Conservation (phyloP, 2,888 invertebrate species). For the Entomobrya multifasciata region DNA sequence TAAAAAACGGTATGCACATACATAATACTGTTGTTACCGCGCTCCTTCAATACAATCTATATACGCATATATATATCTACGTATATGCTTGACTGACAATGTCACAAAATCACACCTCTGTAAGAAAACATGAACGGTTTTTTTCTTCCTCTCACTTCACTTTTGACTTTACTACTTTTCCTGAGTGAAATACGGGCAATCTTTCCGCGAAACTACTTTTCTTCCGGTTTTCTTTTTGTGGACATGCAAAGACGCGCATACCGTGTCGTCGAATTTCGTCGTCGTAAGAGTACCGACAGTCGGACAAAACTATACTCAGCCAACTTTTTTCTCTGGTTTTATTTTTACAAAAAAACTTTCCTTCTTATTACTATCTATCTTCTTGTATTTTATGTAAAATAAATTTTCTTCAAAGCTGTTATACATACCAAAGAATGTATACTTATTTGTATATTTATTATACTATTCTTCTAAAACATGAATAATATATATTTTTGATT, state of each 20-base stretch:
- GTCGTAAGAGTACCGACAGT: constrained; percentile 66
- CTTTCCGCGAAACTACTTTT: constrained; percentile 18
- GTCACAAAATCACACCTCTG: constrained; percentile 2
- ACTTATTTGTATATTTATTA: not conserved
- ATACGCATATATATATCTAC: not conserved
- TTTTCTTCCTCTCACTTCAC: constrained; percentile 17
- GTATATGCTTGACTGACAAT: no score
- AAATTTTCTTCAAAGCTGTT: constrained; percentile 31
- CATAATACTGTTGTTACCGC: not conserved
- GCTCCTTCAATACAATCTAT: not conserved
- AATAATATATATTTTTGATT: not conserved
- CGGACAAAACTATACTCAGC: constrained; percentile 46
- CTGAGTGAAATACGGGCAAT: constrained; percentile 18
- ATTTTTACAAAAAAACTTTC: constrained; percentile 59
- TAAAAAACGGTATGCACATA: constrained; percentile 21
- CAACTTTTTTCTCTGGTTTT: constrained; percentile 55
- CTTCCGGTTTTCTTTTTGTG: constrained; percentile 29
- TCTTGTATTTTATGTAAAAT: constrained; percentile 42
- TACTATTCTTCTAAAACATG: constrained; percentile 6
- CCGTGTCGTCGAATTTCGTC: constrained; percentile 50
- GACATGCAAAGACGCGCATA: constrained; percentile 30
- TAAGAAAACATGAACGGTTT: constrained; percentile 18
- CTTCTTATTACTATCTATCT: constrained; percentile 72
- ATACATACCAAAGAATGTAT: not conserved
- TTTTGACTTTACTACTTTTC: not conserved